Evolutionary conservation across 2,113 vertebrate species (phyloP), one percentile per base, ranked within the genome.

Genomic region (Hippolais icterina): DNA sequence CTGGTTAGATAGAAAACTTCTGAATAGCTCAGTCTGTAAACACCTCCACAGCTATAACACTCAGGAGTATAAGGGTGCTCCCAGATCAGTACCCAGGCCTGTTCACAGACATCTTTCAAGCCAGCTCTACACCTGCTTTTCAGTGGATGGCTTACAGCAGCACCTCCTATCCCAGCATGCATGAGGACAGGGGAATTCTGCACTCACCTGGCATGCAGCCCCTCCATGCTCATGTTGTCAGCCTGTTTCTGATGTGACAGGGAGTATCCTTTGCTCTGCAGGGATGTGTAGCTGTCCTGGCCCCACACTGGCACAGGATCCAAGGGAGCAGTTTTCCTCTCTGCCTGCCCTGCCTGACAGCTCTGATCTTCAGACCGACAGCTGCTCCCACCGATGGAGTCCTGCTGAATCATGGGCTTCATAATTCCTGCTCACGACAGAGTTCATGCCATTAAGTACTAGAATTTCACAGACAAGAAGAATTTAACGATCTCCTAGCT

Each of bases 341-440:
- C 99, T 9, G 96, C 98, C 76, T 98, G 98, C 75, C 98, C 95
- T 68, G 98, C 92, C 88, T 98, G 98, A 61, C 98, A 98, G 82
- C 96, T 99, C 72, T 98, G 98, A 53, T 99, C 99, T 79, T 99
- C 99, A 49, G 98, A 98, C 41, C 96, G 98, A 88, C 99, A 99
- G 91, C 98, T 96, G 31, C 98, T 97, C 39, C 99, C 99, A 82
- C 97, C 95, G 4, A 99, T 95, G 87, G 98, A 97, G 44, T 99
- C 99, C 70, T 98, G 98, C 87, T 98, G 99, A 95, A 99, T 97
- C 93, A 98, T 91, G n/a, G 99, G 98, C 92, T 99, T 99, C 98
- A 99, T 98, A 94, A 99, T 97, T 96, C 99, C 99, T 99, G 94
- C 28, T 82, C 56, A 72, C 1, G 0, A 95, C 23, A 97, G 70